Conservation (phyloP, 2,797 vertebrate species). For the Artibeus jamaicensis region DNA sequence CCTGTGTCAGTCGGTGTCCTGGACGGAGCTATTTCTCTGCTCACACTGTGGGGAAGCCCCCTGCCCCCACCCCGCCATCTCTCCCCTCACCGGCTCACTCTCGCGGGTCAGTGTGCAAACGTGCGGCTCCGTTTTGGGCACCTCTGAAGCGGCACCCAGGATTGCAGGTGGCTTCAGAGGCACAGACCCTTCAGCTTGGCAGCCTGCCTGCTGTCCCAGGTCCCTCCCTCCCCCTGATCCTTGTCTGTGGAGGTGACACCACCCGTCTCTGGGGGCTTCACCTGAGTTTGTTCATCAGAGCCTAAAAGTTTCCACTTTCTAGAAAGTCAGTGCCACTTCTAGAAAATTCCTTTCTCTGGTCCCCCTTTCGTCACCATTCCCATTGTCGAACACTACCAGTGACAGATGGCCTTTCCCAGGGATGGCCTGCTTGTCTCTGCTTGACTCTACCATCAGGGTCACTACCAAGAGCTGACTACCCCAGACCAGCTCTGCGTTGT, state of each 20-base stretch:
- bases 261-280: neutral
- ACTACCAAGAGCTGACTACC: fast-evolving
- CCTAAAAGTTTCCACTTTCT: neutral
- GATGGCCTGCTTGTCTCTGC: fast-evolving
- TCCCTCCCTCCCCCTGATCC: fast-evolving
- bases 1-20: neutral
- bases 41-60: fast-evolving
- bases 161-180: neutral
- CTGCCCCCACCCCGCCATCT: fast-evolving
- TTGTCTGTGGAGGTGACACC: fast-evolving
- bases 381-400: fast-evolving
- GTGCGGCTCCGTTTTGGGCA: fast-evolving
- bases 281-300: neutral
- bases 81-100: fast-evolving
- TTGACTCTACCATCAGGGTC: fast-evolving
- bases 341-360: neutral
- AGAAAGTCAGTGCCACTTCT: neutral
- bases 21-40: neutral
- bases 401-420: neutral
- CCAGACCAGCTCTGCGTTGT: neutral
- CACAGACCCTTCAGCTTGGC: fast-evolving
- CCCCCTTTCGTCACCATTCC: neutral
- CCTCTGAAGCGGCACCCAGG: no score
- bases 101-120: fast-evolving
- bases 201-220: fast-evolving